Evolutionary conservation across 2,113 vertebrate genomes (phyloP), one percentile per base, ranked within the genome.

Genomic region (Mesitornis unicolor): DNA sequence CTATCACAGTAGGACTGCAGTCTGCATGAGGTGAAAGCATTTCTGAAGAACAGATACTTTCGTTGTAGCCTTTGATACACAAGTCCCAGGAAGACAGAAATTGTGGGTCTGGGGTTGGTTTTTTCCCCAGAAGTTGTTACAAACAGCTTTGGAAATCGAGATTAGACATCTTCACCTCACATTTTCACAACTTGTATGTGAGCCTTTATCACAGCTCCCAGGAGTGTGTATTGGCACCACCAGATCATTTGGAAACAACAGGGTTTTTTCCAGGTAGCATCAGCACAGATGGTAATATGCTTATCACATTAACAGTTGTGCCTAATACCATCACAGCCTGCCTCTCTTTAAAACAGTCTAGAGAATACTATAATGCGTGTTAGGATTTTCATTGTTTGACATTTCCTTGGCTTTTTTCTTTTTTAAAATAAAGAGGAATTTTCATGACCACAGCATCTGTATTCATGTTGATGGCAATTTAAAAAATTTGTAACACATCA

Each of bases 241-340:
- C 38, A 61, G 90, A 83, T 85, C 94, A 92, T 86, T 93, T 93
- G 86, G 92, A 92, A 95, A 93, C 95, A 96, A 94, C 94, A 86
- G 88, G 95, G 92, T 89, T 95, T 95, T 90, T 92, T 95, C 94
- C 95, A 96, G 96, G 95, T 95, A 95, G 83, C 96, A 95, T 94
- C 95, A 96, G 92, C 96, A 97, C 96, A 97, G 96, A 95, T 94
- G 95, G 95, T 77, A 88, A 47, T 67, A 89, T 78, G 92, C 90
- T 95, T 83, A 90, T 86, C 92, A 92, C 94, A 88, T 86, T 94
- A 97, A 94, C 94, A 94, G 93, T 94, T 96, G 95, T 94, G 96
- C 95, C 90, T 95, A 93, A 95, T 96, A 90, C 94, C 86, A 90
- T 93, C 90, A 50, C 96, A 92, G 85, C 45, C 96, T 92, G 90